Evolutionary conservation across 2,888 invertebrate genomes (phyloP).

Genomic region (Thera britannica): DNA sequence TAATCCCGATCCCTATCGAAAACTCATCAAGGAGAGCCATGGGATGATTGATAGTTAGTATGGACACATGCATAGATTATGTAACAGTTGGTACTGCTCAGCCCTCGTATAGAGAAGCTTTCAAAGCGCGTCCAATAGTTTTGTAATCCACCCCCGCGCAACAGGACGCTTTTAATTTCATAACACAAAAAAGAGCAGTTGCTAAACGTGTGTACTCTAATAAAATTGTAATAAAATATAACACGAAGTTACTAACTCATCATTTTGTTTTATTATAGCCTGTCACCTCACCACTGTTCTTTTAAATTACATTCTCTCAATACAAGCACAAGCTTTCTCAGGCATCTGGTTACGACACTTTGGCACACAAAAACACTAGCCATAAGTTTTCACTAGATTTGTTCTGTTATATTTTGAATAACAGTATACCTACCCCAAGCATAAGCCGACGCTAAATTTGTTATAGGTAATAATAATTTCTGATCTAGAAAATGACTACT

Average conservation of each 20-base stretch:
- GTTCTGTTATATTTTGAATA: too few relatives aligned
- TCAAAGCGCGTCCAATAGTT: constrained; percentile 59
- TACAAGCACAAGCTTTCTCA: too few relatives aligned
- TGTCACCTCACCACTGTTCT: too few relatives aligned
- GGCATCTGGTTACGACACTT: too few relatives aligned
- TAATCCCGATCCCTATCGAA: constrained; percentile 27
- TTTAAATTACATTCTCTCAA: too few relatives aligned
- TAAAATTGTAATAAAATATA: background rate
- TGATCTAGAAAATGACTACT: too few relatives aligned
- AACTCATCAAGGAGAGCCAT: constrained; percentile 28
- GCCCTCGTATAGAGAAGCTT: constrained; percentile 64
- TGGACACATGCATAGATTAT: constrained; percentile 6
- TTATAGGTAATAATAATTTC: too few relatives aligned
- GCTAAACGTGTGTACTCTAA: constrained; percentile 45
- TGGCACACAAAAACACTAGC: too few relatives aligned
- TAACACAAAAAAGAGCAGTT: constrained; percentile 73
- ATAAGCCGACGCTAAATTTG: too few relatives aligned
- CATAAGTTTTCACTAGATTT: too few relatives aligned
- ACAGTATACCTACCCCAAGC: too few relatives aligned
- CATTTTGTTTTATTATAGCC: too few relatives aligned
- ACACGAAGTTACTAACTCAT: background rate
- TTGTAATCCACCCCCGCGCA: constrained; percentile 63
- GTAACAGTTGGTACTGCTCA: constrained; percentile 52
- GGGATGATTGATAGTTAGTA: constrained; percentile 10
- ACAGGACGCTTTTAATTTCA: constrained; percentile 67